These are phyloP conservation scores for Pristionchus exspectatus DNA, from an alignment of 2,888 invertebrate genomes.

Conservation along the genomic window DNA sequence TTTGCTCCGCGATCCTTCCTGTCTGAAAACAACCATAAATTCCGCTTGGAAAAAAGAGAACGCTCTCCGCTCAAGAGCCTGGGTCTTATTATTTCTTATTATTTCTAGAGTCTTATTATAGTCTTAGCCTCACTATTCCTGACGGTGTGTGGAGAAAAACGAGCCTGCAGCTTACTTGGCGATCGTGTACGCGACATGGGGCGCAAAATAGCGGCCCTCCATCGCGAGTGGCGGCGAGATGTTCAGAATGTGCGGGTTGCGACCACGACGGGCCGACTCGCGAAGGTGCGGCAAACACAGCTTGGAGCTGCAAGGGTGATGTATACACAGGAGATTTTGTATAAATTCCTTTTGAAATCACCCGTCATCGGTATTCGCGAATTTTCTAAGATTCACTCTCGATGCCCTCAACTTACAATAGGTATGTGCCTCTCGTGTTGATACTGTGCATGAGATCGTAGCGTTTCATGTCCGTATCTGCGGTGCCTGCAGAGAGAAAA, in stretches of 20 bases:
- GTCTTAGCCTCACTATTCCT: too few relatives aligned
- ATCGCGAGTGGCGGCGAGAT: slow-evolving; percentile 94
- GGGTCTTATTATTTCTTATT: too few relatives aligned
- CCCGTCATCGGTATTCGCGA: too few relatives aligned
- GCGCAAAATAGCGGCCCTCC: slow-evolving; percentile 89
- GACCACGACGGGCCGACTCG: slow-evolving; percentile 79
- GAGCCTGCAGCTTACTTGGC: slow-evolving; percentile 89
- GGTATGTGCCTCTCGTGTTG: slow-evolving; percentile 94
- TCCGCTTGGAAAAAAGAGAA: too few relatives aligned
- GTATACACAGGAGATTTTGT: not conserved
- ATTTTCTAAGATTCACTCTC: too few relatives aligned
- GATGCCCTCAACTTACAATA: slow-evolving; percentile 89
- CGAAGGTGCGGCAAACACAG: slow-evolving; percentile 90
- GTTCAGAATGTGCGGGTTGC: slow-evolving; percentile 94
- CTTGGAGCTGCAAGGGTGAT: slow-evolving; percentile 90
- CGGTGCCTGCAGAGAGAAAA: slow-evolving; percentile 78
- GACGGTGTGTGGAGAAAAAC: too few relatives aligned
- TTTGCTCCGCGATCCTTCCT: too few relatives aligned
- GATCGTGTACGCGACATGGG: slow-evolving; percentile 90
- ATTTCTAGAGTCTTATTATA: too few relatives aligned
- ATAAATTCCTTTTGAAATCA: too few relatives aligned
- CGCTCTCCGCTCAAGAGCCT: too few relatives aligned
- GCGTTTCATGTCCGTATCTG: slow-evolving; percentile 91
- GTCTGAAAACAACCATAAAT: too few relatives aligned
- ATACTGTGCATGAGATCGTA: slow-evolving; percentile 93